phyloP scores from a whole-genome alignment of 1,140 invertebrate species.

The Drosophila leontia region DNA sequence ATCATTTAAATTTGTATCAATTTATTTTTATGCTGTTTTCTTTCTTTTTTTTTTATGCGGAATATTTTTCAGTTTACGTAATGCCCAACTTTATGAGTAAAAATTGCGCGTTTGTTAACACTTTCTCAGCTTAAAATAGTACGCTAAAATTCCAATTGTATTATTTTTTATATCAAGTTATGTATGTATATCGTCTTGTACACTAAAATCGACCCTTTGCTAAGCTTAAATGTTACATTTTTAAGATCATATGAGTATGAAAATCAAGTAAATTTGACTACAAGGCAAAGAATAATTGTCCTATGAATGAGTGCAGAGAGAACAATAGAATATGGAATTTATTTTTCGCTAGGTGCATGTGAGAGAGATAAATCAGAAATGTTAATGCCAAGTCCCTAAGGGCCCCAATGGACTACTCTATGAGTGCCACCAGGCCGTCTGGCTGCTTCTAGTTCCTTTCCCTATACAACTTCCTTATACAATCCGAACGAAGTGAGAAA shows the following conservation, averaged over 20 bases:
- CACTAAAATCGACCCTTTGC: slow-evolving; percentile 80
- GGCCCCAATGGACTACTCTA: slow-evolving; percentile 48
- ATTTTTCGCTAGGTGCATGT: slow-evolving; percentile 68
- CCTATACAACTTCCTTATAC: slow-evolving; percentile 42
- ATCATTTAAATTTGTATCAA: slow-evolving; percentile 50
- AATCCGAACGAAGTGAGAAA: slow-evolving; percentile 84
- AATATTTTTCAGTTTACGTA: slow-evolving; percentile 42
- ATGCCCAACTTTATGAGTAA: slow-evolving; percentile 57
- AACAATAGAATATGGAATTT: slow-evolving; percentile 35
- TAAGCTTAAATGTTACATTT: slow-evolving; percentile 53
- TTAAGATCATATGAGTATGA: slow-evolving; percentile 39
- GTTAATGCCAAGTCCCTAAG: slow-evolving; percentile 61
- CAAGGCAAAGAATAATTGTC: slow-evolving; percentile 47
- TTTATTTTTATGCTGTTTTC: slow-evolving; percentile 10
- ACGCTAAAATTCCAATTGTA: slow-evolving; percentile 66
- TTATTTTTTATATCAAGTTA: slow-evolving; percentile 6
- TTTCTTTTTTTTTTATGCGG: slow-evolving; percentile 22
- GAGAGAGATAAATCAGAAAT: slow-evolving; percentile 47
- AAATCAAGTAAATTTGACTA: slow-evolving; percentile 44
- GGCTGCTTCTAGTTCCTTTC: slow-evolving; percentile 2
- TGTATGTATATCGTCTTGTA: slow-evolving; percentile 53
- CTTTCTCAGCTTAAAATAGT: slow-evolving; percentile 63
- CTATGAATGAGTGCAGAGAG: slow-evolving; percentile 50
- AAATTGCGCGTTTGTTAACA: slow-evolving; percentile 71
- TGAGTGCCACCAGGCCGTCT: slow-evolving; percentile 48